These are phyloP conservation scores for Trachelipus rathkii DNA, from an alignment of 1,140 invertebrate species.

Conservation along the genomic window DNA sequence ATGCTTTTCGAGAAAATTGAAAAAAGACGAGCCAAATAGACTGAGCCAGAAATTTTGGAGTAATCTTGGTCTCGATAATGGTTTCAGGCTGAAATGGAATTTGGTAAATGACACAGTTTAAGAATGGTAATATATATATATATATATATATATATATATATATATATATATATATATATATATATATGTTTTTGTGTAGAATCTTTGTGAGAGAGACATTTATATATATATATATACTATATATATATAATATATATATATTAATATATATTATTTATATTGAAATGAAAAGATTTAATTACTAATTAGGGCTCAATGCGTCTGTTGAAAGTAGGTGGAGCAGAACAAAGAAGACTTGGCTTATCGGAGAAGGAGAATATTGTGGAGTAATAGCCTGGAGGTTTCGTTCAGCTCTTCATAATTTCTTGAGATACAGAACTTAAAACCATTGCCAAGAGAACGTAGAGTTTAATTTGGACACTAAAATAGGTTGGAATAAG, in stretches of 20 bases:
- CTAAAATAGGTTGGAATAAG: too few relatives aligned
- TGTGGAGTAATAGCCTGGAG: constrained; percentile 71
- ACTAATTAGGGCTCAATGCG: constrained; percentile 73
- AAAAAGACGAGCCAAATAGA: constrained; percentile 67
- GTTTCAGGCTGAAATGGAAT: constrained; percentile 88
- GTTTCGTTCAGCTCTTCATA: constrained; percentile 78
- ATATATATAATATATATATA: too few relatives aligned
- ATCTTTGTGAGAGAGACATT: too few relatives aligned
- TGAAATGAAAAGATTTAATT: constrained; percentile 2
- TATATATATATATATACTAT: too few relatives aligned
- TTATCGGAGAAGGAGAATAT: constrained; percentile 85
- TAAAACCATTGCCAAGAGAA: constrained; percentile 75
- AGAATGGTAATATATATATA: constrained; percentile 61
- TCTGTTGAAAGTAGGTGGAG: constrained; percentile 85
- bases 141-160: too few relatives aligned
- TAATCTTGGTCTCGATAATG: constrained; percentile 83
- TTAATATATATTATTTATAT: too few relatives aligned
- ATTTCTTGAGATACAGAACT: too few relatives aligned
- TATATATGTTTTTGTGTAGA: too few relatives aligned
- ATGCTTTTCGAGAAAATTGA: constrained; percentile 70
- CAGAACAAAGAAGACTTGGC: constrained; percentile 81
- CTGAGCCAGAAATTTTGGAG: constrained; percentile 82
- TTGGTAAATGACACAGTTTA: constrained; percentile 80
- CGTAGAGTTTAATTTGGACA: constrained; percentile 71
- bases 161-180: too few relatives aligned